Percentiles rank a stretch among this genome's conserved stretches.
phyloP scores from a whole-genome alignment of 2,888 invertebrate species.

The Brachycybe producta region DNA sequence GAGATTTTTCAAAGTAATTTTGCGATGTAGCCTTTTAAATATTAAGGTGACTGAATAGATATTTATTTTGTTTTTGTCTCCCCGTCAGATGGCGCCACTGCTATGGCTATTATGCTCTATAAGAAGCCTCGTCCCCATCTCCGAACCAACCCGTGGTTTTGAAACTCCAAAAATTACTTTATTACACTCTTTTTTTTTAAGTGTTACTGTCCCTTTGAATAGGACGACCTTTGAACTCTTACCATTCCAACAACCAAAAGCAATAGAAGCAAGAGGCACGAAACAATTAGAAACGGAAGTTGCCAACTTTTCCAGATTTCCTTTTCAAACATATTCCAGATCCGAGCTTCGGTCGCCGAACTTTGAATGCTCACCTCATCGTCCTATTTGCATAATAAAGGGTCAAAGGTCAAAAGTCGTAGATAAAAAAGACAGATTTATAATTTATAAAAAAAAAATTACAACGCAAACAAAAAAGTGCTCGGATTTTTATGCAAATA shows the following conservation, averaged over 20 bases:
- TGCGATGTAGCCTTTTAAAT: too few relatives aligned
- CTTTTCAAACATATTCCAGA: constrained; percentile 20
- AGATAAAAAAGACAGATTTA: too few relatives aligned
- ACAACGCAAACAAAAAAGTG: background rate
- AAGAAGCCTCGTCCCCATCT: too few relatives aligned
- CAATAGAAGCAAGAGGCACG: constrained; percentile 16
- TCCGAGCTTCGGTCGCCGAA: constrained; percentile 16
- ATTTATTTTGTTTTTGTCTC: too few relatives aligned
- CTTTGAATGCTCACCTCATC: constrained; percentile 16
- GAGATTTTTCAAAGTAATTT: too few relatives aligned
- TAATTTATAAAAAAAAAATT: background rate
- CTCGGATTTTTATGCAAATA: too few relatives aligned
- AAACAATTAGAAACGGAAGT: constrained; percentile 19
- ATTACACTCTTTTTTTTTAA: background rate
- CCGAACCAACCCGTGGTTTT: too few relatives aligned
- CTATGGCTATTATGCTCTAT: too few relatives aligned
- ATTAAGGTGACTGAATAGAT: too few relatives aligned
- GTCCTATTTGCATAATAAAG: background rate
- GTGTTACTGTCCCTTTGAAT: constrained; percentile 1
- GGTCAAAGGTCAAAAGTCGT: background rate
- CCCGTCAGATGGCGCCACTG: too few relatives aligned
- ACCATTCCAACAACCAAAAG: constrained; percentile 19
- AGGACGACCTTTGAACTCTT: background rate
- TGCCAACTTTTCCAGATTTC: constrained; percentile 21
- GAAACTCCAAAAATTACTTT: too few relatives aligned